phyloP scores from a whole-genome alignment of 1,140 invertebrate species.

The Oedothorax gibbosus region DNA sequence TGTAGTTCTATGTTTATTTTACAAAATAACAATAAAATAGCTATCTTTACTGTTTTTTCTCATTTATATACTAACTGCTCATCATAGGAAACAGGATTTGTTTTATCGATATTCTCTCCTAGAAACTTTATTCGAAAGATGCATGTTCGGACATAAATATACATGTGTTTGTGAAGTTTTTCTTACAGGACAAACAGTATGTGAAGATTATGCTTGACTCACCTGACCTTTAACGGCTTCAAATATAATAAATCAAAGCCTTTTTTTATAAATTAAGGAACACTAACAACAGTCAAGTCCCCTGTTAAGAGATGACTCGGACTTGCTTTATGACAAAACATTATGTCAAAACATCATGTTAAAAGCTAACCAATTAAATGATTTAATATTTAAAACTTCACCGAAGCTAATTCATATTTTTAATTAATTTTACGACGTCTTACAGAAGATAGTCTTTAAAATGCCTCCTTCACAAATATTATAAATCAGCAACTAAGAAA shows the following conservation, averaged over 20 bases:
- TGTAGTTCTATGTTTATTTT: too few relatives aligned
- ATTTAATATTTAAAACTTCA: too few relatives aligned
- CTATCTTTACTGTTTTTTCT: too few relatives aligned
- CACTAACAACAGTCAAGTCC: constrained; percentile 55
- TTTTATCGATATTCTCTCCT: constrained; percentile 43
- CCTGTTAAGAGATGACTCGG: constrained; percentile 56
- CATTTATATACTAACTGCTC: too few relatives aligned
- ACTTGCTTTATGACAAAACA: constrained; percentile 58
- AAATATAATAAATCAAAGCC: constrained; percentile 57
- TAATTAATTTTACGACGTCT: too few relatives aligned
- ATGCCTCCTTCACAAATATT: too few relatives aligned
- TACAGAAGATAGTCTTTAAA: too few relatives aligned
- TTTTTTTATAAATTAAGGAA: constrained; percentile 61
- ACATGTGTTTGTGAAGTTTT: constrained; percentile 53
- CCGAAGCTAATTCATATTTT: too few relatives aligned
- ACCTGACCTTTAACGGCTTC: constrained; percentile 50
- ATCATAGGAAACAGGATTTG: constrained; percentile 48
- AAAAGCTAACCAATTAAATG: too few relatives aligned
- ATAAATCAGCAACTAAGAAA: too few relatives aligned
- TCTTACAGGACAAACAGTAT: constrained; percentile 36
- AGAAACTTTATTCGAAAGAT: constrained; percentile 50
- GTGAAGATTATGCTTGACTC: constrained; percentile 45
- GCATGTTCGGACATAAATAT: constrained; percentile 59
- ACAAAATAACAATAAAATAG: too few relatives aligned
- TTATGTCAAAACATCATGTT: too few relatives aligned